Base-by-base conservation (phyloP, 2,113 vertebrate genomes). In the Chaetura pelagica region DNA sequence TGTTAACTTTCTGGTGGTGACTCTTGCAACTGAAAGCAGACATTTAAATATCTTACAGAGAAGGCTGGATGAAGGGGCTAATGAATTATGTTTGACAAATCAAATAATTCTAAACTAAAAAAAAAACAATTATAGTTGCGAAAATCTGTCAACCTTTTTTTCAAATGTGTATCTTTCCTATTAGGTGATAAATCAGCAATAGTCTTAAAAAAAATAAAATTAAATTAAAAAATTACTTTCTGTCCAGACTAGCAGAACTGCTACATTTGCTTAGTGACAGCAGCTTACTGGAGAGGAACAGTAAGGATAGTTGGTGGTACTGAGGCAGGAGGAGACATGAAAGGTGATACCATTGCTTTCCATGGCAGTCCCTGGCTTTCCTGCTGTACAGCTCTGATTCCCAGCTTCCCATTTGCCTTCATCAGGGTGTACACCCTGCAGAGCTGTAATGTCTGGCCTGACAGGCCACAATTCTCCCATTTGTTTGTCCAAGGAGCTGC, bases 351-450 rank as follows among this genome's bases (percentile, higher is more conserved):
- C 84, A 0, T 54, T 71, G 29, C n/a, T 71, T 78, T 42, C 32
- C 3, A 4, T 55, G 32, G 38, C 51, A 32, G 59, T 4, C 1
- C n/a, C 24, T 66, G 64, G 35, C n/a, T 90, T 72, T 23, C 27
- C 78, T 85, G 23, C 23, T n/a, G 30, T 61, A 58, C 35, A 63
- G 48, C 30, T 79, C 17, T 59, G 30, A 68, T 80, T 77, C 26
- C 29, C 34, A 42, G 11, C 40, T 88, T 38, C 38, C 13, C 38
- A 49, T 3, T 18, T 15, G 0, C 38, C 17, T 67, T 83, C 35
- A 32, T 32, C 21, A 71, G 0, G 0, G 22, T 21, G 22, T 21
- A 59, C 32, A 40, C 8, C 34, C 27, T 55, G 22, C 5, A 29
- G 48, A 80, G 34, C 63, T 68, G 10, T 72, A 72, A 55, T 42